Percentiles rank a stretch among this genome's conserved stretches.
phyloP scores from a whole-genome alignment of 1,140 invertebrate species.

The Listronotus oregonensis region DNA sequence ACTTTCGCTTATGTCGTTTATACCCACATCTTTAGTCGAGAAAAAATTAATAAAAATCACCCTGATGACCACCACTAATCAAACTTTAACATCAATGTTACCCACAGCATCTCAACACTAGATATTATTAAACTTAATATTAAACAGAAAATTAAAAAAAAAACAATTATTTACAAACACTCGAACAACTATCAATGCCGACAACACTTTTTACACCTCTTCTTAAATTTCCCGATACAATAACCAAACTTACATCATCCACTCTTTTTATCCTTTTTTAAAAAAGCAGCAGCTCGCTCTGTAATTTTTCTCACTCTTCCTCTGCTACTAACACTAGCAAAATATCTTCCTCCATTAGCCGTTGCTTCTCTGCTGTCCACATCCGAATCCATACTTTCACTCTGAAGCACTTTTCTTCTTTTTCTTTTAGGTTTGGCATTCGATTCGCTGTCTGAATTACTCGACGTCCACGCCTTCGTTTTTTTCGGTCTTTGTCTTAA shows the following conservation, averaged over 20 bases:
- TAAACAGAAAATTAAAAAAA: too few species aligned
- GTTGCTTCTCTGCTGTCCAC: constrained; percentile 14
- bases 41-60: too few species aligned
- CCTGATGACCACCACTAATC: too few species aligned
- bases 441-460: constrained; percentile 18
- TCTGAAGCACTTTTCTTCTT: constrained; percentile 56
- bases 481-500: constrained; percentile 10
- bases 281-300: constrained; percentile 67
- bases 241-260: constrained; percentile 27
- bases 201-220: constrained; percentile 14
- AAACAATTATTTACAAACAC: too few species aligned
- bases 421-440: constrained; percentile 26
- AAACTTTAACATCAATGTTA: too few species aligned
- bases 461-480: constrained; percentile 11
- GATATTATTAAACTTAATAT: too few species aligned
- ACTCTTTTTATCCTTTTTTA: constrained; percentile 43
- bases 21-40: too few species aligned
- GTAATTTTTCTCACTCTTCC: constrained; percentile 83
- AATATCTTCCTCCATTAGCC: constrained; percentile 50
- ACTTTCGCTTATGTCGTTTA: too few species aligned
- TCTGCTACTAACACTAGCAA: constrained; percentile 77
- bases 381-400: constrained; percentile 33
- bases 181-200: not conserved
- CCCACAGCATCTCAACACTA: too few species aligned
- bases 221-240: constrained; percentile 23